Conservation (phyloP, 2,888 invertebrate species). For the Tachina fera region DNA sequence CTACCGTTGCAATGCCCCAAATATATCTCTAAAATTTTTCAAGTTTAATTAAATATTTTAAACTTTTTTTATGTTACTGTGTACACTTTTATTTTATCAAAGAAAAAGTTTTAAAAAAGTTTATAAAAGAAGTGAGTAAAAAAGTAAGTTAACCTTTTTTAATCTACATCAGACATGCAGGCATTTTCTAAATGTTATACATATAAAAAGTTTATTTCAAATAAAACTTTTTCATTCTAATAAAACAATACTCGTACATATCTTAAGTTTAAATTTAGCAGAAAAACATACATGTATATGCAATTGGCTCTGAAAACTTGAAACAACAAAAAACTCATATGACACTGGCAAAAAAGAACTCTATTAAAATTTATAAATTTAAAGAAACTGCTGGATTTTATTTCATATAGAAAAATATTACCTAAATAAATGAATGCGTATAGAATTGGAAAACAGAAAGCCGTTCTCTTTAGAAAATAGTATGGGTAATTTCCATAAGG, state of each 20-base stretch:
- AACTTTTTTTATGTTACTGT: too few species aligned
- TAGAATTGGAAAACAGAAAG: too few species aligned
- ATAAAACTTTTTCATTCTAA: constrained; percentile 22
- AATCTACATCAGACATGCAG: constrained; percentile 10
- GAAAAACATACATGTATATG: constrained; percentile 3
- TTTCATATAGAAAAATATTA: too few species aligned
- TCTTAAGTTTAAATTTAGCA: constrained; percentile 25
- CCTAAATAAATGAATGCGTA: too few species aligned
- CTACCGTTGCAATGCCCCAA: too few species aligned
- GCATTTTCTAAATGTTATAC: background rate
- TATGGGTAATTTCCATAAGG: too few species aligned
- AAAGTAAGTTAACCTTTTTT: background rate
- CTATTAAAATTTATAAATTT: constrained; percentile 8
- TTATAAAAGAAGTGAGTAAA: background rate
- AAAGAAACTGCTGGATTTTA: background rate
- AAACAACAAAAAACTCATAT: background rate
- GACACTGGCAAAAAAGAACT: background rate
- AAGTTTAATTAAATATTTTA: too few species aligned
- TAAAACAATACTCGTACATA: constrained; percentile 4
- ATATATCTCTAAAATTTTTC: too few species aligned
- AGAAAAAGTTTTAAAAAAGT: background rate
- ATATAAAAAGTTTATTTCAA: background rate
- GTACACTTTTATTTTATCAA: background rate
- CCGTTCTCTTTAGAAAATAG: too few species aligned
- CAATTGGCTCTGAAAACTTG: background rate